These are phyloP conservation scores for Thaumetopoea pityocampa DNA, from an alignment of 1,140 invertebrate species.

Conservation along the genomic window DNA sequence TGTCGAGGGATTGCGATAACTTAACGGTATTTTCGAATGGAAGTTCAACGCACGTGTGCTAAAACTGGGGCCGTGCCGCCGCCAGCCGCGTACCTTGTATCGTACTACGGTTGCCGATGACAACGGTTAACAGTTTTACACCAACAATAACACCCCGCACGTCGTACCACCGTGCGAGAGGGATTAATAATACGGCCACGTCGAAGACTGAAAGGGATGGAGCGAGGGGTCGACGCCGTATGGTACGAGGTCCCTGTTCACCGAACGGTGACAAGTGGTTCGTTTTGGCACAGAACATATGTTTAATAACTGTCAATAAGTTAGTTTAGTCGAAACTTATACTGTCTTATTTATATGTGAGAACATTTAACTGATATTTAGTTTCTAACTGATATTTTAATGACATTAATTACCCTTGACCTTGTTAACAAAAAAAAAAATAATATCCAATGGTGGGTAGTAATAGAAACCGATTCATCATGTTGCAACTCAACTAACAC, in stretches of 20 bases:
- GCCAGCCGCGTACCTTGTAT: conserved; percentile 46
- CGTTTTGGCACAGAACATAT: conserved; percentile 55
- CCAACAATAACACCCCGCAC: conserved; percentile 47
- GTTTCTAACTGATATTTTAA: no score
- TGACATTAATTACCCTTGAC: no score
- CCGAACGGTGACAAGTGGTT: conserved; percentile 51
- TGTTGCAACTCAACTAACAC: no score
- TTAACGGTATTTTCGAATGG: conserved; percentile 34
- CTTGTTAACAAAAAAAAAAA: no score
- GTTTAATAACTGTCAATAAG: conserved; percentile 23
- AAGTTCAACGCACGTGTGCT: no score
- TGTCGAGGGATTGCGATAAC: conserved; percentile 17
- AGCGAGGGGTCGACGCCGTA: conserved; percentile 42
- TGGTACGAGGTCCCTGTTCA: conserved; percentile 54
- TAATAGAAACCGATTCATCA: no score
- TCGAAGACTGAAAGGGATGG: conserved; percentile 31
- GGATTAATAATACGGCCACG: conserved; percentile 35
- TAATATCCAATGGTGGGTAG: no score
- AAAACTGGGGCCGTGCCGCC: no score
- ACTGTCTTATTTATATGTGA: no score
- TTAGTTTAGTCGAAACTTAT: no score
- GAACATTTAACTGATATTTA: no score
- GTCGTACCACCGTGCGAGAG: conserved; percentile 37
- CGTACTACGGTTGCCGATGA: conserved; percentile 62
- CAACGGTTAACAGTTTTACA: conserved; percentile 67